Base-by-base conservation (phyloP, 23 tunicate species). In the Trididemnum nubilum region DNA sequence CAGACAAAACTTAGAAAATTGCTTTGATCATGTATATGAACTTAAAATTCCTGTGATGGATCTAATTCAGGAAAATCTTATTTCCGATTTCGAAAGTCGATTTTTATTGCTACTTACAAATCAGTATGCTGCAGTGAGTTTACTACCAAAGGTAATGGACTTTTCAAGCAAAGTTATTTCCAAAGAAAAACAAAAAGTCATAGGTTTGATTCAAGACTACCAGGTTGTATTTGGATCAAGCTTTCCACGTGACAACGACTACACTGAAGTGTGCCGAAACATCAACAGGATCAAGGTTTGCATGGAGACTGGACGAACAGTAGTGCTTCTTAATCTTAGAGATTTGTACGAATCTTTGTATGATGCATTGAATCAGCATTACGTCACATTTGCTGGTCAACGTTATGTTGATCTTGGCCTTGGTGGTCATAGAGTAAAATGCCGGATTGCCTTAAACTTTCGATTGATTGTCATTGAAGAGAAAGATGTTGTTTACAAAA, bases 391-490 rank as follows among this genome's bases (percentile, higher is more conserved):
- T 69, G 85, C 85, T 33, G 83, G 65, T 24, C 90, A 86, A 54
- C 34, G 74, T 2, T 86, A 77, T 86, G 90, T 86, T 52, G 90
- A 86, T 71, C 65, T 86, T 34, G 90, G 90, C 30, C 63, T 86
- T 44, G 90, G 90, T 33, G 90, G 90, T 21, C 90, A 86, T 36
- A 80, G 90, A 52, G 90, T 86, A 5, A 86, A 86, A 71, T 86
- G 85, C 79, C 30, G 90, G 22, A 86, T 86, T 40, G 82, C 90
- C 21, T 21, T 44, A 35, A 58, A 71, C 22, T 86, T 86, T 51
- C 69, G 85, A 32, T 51, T 86, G 54, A 80, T 86, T 34, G 85
- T 86, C 9, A 86, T 86, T 70, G 90, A 86, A 51, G 82, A 86
- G 51, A 80, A 79, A 35, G 80, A 81, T 2, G 35, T 70, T 54